These are phyloP conservation scores for Trilocha varians DNA, from an alignment of 2,888 invertebrate genomes.

Conservation along the genomic window DNA sequence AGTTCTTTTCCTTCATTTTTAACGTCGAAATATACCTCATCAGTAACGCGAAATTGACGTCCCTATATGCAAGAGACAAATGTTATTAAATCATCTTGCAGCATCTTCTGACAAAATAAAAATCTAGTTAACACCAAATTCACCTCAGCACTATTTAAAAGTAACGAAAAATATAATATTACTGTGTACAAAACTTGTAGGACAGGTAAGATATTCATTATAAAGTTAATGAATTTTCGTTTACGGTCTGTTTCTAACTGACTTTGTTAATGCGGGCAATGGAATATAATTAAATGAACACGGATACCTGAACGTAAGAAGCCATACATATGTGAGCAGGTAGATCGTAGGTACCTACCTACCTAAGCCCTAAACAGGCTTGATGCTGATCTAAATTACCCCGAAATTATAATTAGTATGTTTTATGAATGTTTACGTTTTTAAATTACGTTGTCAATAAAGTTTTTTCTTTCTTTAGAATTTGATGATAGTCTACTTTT, in stretches of 20 bases:
- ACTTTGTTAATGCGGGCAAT: constrained; percentile 7
- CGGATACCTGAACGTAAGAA: background rate
- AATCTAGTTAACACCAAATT: no score
- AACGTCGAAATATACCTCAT: constrained; percentile 88
- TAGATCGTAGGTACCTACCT: no score
- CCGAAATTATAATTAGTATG: no score
- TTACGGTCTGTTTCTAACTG: background rate
- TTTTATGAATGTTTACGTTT: no score
- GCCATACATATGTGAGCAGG: background rate
- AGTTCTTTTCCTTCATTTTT: constrained; percentile 79
- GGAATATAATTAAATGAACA: constrained; percentile 1
- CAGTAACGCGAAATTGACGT: constrained; percentile 79
- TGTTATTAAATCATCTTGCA: background rate
- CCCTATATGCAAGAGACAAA: constrained; percentile 43
- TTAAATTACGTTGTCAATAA: no score
- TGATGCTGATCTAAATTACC: no score
- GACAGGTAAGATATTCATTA: no score
- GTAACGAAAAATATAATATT: background rate
- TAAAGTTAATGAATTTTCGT: background rate
- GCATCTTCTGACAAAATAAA: background rate
- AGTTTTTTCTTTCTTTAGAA: no score
- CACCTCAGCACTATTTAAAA: background rate
- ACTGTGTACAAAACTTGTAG: background rate
- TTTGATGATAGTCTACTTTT: no score
- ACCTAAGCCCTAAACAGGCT: no score